Conservation (phyloP, 2,888 invertebrate genomes). For the Anaspis maculata region DNA sequence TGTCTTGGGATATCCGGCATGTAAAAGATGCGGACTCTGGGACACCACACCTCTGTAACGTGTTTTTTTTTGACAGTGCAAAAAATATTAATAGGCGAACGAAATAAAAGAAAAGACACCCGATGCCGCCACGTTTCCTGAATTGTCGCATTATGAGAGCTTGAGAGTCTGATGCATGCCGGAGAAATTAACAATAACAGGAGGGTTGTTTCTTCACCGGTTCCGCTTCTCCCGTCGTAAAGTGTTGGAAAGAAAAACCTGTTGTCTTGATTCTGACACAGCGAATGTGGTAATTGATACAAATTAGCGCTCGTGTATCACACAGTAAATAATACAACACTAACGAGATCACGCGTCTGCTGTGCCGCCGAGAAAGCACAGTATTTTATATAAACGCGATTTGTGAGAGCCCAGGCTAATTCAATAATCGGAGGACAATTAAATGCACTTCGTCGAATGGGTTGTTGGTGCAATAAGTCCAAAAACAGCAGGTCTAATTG, state of each 20-base stretch:
- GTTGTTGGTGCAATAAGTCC: conserved; percentile 27
- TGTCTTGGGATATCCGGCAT: too few relatives aligned
- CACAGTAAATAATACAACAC: conserved; percentile 37
- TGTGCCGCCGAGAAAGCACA: conserved; percentile 11
- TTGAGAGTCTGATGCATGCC: too few relatives aligned
- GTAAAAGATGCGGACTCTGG: too few relatives aligned
- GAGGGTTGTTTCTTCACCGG: conserved; percentile 3
- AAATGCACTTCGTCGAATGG: conserved; percentile 34
- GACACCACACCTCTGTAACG: too few relatives aligned
- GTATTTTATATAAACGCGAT: conserved; percentile 31
- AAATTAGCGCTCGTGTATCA: conserved; percentile 37
- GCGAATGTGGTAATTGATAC: conserved; percentile 34
- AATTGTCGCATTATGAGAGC: too few relatives aligned
- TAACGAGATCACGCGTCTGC: conserved; percentile 34
- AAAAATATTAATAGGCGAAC: too few relatives aligned
- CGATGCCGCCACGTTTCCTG: too few relatives aligned
- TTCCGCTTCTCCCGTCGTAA: too few relatives aligned
- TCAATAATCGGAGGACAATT: conserved; percentile 33
- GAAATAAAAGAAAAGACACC: too few relatives aligned
- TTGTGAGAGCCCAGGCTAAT: too few relatives aligned
- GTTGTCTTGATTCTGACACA: too few relatives aligned
- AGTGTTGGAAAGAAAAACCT: conserved; percentile 11
- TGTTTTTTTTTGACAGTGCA: too few relatives aligned
- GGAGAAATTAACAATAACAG: conserved; percentile 4
- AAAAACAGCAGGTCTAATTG: conserved; percentile 12